Conservation (phyloP, 2,888 invertebrate genomes). For the Dascillus cervinus region DNA sequence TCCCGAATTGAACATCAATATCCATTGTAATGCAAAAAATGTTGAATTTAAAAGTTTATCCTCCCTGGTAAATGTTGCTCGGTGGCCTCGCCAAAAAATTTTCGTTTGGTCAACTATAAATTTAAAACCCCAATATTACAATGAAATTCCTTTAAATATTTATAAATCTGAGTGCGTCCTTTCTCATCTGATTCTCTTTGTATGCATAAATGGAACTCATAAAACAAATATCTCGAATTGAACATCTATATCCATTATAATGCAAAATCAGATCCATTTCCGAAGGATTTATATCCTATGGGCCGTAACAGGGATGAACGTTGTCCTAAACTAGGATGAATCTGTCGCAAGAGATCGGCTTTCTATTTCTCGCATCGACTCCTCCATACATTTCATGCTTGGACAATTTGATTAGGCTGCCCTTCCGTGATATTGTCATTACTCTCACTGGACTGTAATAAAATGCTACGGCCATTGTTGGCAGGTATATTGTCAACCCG, state of each 20-base stretch:
- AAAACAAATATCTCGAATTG: slow-evolving; percentile 3
- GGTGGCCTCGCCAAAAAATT: no score
- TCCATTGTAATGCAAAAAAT: slow-evolving; percentile 27
- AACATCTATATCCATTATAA: slow-evolving; percentile 27
- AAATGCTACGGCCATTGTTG: slow-evolving; percentile 20
- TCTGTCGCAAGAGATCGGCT: slow-evolving; percentile 26
- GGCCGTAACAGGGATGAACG: slow-evolving; percentile 14
- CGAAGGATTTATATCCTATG: slow-evolving; percentile 22
- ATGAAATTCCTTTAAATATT: no score
- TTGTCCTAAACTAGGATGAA: slow-evolving; percentile 24
- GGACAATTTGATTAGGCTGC: slow-evolving; percentile 18
- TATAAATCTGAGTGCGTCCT: no score
- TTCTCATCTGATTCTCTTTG: no score
- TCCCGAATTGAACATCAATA: slow-evolving; percentile 19
- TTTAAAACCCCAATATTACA: no score
- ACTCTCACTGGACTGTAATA: slow-evolving; percentile 20
- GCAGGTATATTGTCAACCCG: no score
- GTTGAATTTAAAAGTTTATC: no score
- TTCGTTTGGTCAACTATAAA: no score
- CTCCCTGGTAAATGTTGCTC: no score
- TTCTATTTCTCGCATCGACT: slow-evolving; percentile 26
- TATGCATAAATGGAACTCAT: no score
- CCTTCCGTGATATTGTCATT: slow-evolving; percentile 17
- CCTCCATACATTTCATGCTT: slow-evolving; percentile 22
- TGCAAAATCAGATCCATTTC: slow-evolving; percentile 25